Evolutionary conservation across 1,140 invertebrate genomes (phyloP).

Genomic region (Wiebesia pumilae): DNA sequence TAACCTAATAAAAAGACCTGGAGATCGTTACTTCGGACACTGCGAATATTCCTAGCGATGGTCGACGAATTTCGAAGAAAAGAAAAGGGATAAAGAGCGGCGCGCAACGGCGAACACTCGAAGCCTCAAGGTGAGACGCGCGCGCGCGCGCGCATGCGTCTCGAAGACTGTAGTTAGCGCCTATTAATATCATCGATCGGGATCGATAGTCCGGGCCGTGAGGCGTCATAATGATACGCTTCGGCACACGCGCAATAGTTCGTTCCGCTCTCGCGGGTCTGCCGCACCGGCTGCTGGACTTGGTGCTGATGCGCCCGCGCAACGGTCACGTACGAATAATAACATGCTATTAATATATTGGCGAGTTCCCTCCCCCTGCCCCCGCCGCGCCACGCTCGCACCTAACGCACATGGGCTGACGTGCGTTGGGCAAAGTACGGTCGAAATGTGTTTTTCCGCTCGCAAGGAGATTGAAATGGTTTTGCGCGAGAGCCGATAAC

Average conservation of each 20-base stretch:
- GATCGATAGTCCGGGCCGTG: constrained; percentile 68
- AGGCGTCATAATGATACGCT: constrained; percentile 72
- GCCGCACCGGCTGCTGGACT: constrained; percentile 55
- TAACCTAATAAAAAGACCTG: no score
- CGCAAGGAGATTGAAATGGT: constrained; percentile 38
- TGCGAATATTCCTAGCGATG: no score
- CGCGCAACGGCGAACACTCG: no score
- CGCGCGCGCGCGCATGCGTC: constrained; percentile 56
- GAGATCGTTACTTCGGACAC: neutral
- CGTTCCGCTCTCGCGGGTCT: neutral
- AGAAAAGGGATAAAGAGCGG: no score
- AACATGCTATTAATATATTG: constrained; percentile 67
- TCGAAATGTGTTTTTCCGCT: neutral
- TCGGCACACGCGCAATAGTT: constrained; percentile 41
- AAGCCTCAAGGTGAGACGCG: neutral
- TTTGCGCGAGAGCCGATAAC: constrained; percentile 26
- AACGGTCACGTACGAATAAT: constrained; percentile 63
- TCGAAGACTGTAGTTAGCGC: constrained; percentile 71
- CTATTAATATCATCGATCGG: constrained; percentile 73
- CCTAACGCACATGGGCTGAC: neutral
- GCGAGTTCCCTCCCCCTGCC: constrained; percentile 25
- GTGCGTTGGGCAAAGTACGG: neutral
- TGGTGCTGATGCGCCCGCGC: constrained; percentile 30
- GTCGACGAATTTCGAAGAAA: neutral
- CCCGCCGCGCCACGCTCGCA: neutral